phyloP scores from a whole-genome alignment of 2,888 invertebrate genomes.

The Drosophila infuscata region DNA sequence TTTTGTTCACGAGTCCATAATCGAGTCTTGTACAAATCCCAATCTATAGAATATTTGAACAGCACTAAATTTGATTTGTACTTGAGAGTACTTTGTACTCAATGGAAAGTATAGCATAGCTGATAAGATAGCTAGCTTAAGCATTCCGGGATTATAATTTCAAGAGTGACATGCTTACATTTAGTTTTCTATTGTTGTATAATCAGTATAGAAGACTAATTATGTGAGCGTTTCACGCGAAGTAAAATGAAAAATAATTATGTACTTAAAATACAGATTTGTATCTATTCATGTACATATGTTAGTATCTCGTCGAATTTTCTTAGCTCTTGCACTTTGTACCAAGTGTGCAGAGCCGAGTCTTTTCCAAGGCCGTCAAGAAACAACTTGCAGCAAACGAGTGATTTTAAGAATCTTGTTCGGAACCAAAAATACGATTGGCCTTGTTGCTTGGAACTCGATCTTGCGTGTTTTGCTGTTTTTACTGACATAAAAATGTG shows the following conservation, averaged over 20 bases:
- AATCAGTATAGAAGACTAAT: conserved; percentile 12
- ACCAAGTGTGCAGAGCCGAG: conserved; percentile 3
- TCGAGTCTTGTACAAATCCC: conserved; percentile 5
- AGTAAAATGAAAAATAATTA: not conserved
- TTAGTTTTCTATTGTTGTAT: conserved; percentile 10
- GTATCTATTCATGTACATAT: not conserved
- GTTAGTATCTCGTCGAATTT: conserved; percentile 1
- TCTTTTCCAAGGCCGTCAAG: conserved; percentile 40
- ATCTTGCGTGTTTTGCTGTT: conserved; percentile 27
- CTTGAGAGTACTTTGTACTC: conserved; percentile 61
- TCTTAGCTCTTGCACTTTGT: conserved; percentile 37
- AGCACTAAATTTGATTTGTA: conserved; percentile 32
- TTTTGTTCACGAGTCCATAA: not conserved
- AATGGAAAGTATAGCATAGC: conserved; percentile 35
- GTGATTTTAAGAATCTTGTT: conserved; percentile 64
- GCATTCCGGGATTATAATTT: conserved; percentile 35
- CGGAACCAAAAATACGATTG: conserved; percentile 29
- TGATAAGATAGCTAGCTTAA: conserved; percentile 64
- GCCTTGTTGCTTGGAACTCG: conserved; percentile 58
- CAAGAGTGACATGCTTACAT: conserved; percentile 13
- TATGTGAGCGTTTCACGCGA: conserved; percentile 1
- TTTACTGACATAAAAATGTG: conserved; percentile 24
- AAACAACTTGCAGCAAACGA: conserved; percentile 32
- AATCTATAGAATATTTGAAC: conserved; percentile 23
- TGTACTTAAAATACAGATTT: not conserved